Conservation (phyloP, 2,113 vertebrate species). For the Corapipo altera region DNA sequence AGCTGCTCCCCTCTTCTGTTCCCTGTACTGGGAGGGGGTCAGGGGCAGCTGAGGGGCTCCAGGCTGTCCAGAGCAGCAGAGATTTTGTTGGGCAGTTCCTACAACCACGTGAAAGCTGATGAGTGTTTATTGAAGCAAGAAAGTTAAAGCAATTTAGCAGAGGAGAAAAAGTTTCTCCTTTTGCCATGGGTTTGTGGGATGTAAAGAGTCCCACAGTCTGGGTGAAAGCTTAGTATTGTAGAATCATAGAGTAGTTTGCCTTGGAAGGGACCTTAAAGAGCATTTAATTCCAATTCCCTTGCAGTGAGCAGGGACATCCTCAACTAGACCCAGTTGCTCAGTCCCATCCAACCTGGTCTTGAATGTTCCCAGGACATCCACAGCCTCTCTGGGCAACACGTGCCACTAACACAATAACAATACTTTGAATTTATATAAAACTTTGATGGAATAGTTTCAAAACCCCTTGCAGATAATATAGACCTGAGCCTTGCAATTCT, state of each 20-base stretch:
- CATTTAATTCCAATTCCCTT: background rate
- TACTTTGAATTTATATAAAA: background rate
- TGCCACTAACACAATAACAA: background rate
- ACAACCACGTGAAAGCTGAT: accelerated
- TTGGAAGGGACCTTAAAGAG: background rate
- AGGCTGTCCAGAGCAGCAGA: background rate
- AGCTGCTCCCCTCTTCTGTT: background rate
- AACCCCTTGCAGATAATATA: background rate
- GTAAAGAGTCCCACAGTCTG: background rate
- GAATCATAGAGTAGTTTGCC: background rate
- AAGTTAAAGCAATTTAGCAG: background rate
- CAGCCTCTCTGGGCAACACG: background rate
- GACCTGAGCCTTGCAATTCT: background rate
- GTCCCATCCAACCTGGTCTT: background rate
- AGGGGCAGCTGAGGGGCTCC: background rate
- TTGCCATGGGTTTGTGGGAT: accelerated
- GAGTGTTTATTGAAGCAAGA: background rate
- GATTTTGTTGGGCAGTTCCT: background rate
- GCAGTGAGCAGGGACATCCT: background rate
- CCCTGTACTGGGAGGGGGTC: accelerated
- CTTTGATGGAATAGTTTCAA: background rate
- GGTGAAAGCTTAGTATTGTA: background rate
- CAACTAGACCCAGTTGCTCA: background rate
- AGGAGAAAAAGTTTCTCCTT: background rate
- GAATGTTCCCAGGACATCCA: background rate